phyloP scores from a whole-genome alignment of 2,113 vertebrate species.

The Rhabdornis inornatus region DNA sequence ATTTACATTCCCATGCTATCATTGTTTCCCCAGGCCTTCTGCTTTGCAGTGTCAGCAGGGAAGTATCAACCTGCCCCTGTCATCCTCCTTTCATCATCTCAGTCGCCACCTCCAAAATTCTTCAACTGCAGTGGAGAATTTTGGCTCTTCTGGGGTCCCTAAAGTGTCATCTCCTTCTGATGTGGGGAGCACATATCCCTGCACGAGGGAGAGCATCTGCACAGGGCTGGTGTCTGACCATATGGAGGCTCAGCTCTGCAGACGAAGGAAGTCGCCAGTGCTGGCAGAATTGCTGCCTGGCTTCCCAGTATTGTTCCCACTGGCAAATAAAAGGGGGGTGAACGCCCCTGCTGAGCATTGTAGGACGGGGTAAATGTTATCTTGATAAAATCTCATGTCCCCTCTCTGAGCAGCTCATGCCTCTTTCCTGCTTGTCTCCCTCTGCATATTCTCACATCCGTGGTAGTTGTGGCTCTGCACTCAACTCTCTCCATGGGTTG shows the following conservation, averaged over 20 bases:
- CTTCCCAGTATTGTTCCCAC: constrained; percentile 57
- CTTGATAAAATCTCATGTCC: background rate
- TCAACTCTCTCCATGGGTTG: accelerated
- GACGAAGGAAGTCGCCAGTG: background rate
- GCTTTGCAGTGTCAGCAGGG: background rate
- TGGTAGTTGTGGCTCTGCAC: background rate
- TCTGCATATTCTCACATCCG: background rate
- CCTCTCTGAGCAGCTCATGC: background rate
- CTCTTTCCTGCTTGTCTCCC: background rate
- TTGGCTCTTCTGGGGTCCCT: background rate
- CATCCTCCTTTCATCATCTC: background rate
- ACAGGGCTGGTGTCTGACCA: background rate
- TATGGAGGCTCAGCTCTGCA: background rate
- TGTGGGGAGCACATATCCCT: background rate
- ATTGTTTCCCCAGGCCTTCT: background rate
- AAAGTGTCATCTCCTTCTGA: background rate
- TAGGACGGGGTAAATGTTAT: background rate
- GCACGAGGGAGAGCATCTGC: background rate
- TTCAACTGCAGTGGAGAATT: background rate
- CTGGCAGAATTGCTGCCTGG: constrained; percentile 30
- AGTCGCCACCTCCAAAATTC: background rate
- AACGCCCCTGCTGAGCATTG: constrained; percentile 25
- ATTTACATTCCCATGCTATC: background rate
- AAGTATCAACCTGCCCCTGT: background rate
- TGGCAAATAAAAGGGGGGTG: constrained; percentile 44